Base-by-base conservation (phyloP, 2,113 vertebrate species). In the Calypte anna region DNA sequence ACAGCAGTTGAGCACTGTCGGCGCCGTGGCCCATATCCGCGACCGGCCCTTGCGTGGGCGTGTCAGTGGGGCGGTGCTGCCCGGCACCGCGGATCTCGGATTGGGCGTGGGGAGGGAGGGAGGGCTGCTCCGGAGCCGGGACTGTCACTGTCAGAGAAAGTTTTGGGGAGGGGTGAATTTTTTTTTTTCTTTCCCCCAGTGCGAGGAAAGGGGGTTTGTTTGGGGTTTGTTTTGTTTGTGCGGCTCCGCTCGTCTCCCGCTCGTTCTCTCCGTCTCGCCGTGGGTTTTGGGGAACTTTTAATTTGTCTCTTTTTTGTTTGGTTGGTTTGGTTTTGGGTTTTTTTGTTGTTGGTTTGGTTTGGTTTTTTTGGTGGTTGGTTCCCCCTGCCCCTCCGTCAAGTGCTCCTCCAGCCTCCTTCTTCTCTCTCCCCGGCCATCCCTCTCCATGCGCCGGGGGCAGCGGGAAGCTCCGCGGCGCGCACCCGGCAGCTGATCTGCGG, bases 141-240 rank as follows among this genome's bases (percentile, higher is more conserved):
- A 91, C 62, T 40, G 87, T 62, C 18, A 17, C 58, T 86, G 94
- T 84, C 87, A 40, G 76, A 88, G 90, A 94, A 96, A 94, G 88
- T 96, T 95, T 96, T 91, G 87, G 72, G 94, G 87, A 94, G 94
- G 94, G 80, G 67, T 93, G 84, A 62, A 31, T 80, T 13, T 69
- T 82, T 58, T 68, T n/a, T 79, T 43, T 48, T 59, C 59, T 55
- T 55, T 30, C 18, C 12, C 14, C 46, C 86, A 82, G 81, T 13
- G 63, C 58, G 48, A 91, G 63, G 81, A 82, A 86, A 91, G 54
- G 84, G 95, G 88, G 73, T 83, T 94, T 94, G 93, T 63, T 91
- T 94, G 91, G 77, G n/a, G 69, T 94, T 96, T 93, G 93, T 93
- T 94, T 96, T 91, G 81, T 91, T 94, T 96, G 91, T 50, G 22